Base-by-base conservation (phyloP, 2,113 vertebrate species). In the Psilopsiagon aymara region DNA sequence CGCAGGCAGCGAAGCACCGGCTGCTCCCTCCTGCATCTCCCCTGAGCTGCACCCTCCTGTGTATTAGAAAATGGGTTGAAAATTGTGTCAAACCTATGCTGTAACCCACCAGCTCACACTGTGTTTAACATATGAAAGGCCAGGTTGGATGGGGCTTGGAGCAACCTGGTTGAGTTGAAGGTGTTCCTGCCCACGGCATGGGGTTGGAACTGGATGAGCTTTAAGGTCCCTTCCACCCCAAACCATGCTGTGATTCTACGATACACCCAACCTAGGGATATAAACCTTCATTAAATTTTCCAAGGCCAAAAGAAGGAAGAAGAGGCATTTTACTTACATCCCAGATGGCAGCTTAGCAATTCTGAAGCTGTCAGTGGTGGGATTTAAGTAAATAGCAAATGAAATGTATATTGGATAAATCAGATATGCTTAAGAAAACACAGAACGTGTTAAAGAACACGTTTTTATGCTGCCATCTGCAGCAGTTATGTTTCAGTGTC, bases 391-490 rank as follows among this genome's bases (percentile, higher is more conserved):
- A 94, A 84, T 0, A 91, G 70, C 81, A 79, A 87, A 87, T n/a
- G 35, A 91, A 95, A 95, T 13, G 66, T 57, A 66, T 41, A 1
- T n/a, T 75, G 75, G 96, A 78, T 90, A 90, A 95, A 33, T 52
- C 91, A 94, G 95, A 77, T 33, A 69, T 8, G 71, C 67, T 70
- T 24, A 46, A 93, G 79, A 74, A 96, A 91, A 94, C 82, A 94
- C 64, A 28, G 62, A 85, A 91, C 1, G 67, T 70, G 67, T 80
- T 79, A 73, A 90, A 92, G 79, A 53, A 46, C 93, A 67, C 68
- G 49, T 88, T 95, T 95, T 57, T 43, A 47, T 6, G 57, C 70
- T 92, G 91, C 91, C 92, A 84, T 78, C 88, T 80, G 92, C 94
- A 90, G 75, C 75, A 62, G 79, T 76, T 91, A 37, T 33, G 69